phyloP scores from a whole-genome alignment of 2,888 invertebrate species.

The Limnephilus auricula region DNA sequence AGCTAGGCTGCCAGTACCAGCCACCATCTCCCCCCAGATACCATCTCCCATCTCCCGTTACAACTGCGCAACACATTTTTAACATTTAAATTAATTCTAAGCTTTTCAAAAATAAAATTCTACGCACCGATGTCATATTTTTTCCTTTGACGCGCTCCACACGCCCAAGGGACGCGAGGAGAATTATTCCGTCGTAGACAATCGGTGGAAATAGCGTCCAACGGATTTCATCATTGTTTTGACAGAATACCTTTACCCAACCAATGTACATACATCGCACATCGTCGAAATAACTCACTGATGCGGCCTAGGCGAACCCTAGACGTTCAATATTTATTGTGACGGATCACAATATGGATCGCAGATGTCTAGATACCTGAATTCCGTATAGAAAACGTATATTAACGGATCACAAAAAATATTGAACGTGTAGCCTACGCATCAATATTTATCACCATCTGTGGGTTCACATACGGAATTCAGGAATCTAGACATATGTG shows the following conservation, averaged over 20 bases:
- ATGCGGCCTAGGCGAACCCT: too few relatives aligned
- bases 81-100: conserved; percentile 52
- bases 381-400: too few relatives aligned
- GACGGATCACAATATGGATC: too few relatives aligned
- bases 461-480: too few relatives aligned
- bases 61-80: conserved; percentile 47
- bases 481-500: too few relatives aligned
- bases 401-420: too few relatives aligned
- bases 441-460: too few relatives aligned
- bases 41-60: conserved; percentile 35
- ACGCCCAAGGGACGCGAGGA: neutral
- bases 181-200: conserved; percentile 36
- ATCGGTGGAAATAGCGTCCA: neutral
- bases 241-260: neutral
- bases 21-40: conserved; percentile 12
- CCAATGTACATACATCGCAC: neutral
- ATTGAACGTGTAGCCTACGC: too few relatives aligned
- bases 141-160: conserved; percentile 47
- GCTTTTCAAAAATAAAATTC: conserved; percentile 50
- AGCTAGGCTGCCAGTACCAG: too few relatives aligned
- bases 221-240: neutral
- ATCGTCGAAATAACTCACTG: neutral
- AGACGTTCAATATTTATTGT: too few relatives aligned
- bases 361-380: too few relatives aligned
- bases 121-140: conserved; percentile 50